Conservation (phyloP, 2,113 vertebrate species). For the Pleuronectes platessa region DNA sequence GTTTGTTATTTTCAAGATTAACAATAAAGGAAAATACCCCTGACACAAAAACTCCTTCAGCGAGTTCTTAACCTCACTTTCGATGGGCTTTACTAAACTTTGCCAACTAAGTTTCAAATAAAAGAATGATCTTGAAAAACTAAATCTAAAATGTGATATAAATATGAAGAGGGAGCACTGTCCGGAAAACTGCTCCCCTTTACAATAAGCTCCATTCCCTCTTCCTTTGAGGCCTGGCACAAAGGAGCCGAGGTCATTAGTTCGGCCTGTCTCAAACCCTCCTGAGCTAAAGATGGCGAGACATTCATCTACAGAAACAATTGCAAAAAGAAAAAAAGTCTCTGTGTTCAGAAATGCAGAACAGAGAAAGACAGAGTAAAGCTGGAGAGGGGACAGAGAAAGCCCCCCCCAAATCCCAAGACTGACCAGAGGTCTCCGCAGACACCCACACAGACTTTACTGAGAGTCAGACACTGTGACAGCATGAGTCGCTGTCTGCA, state of each 20-base stretch:
- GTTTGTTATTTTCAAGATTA: constrained; percentile 16
- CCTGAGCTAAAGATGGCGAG: constrained; percentile 63
- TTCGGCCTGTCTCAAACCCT: constrained; percentile 73
- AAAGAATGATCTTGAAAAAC: constrained; percentile 23
- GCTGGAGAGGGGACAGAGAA: constrained; percentile 31
- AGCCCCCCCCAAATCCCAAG: constrained; percentile 22
- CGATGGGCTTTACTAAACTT: not conserved
- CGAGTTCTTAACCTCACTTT: not conserved
- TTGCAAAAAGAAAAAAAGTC: constrained; percentile 50
- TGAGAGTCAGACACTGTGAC: constrained; percentile 51
- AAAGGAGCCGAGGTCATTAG: constrained; percentile 78
- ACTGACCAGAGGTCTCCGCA: constrained; percentile 48
- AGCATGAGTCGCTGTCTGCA: constrained; percentile 35
- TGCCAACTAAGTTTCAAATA: constrained; percentile 7
- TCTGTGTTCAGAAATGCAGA: constrained; percentile 58
- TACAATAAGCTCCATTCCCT: constrained; percentile 48
- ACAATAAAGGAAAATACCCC: not conserved
- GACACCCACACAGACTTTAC: constrained; percentile 45
- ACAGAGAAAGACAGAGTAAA: constrained; percentile 40
- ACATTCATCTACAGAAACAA: constrained; percentile 71
- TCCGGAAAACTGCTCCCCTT: constrained; percentile 38
- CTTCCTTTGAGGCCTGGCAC: constrained; percentile 69
- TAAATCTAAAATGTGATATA: constrained; percentile 35
- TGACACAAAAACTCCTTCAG: not conserved
- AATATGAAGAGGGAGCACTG: constrained; percentile 52